Conservation (phyloP, 2,888 invertebrate genomes). For the Venustoraphidia nigricollis region DNA sequence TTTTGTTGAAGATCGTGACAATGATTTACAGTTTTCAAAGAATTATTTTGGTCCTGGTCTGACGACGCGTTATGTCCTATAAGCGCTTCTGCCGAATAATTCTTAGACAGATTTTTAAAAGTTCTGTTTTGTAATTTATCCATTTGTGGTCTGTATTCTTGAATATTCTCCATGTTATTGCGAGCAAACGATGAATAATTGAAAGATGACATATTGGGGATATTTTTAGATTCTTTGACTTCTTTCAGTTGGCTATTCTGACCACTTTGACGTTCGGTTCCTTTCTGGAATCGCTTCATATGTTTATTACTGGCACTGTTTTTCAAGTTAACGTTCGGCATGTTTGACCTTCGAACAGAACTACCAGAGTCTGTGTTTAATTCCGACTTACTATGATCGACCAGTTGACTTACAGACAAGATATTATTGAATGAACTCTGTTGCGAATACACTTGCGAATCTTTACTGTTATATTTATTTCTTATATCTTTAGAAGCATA, state of each 20-base stretch:
- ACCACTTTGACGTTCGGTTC: too few relatives aligned
- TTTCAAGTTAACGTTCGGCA: not conserved
- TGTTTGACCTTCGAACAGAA: not conserved
- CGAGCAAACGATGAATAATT: too few relatives aligned
- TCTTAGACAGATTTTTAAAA: slow-evolving; percentile 15
- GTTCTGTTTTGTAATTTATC: not conserved
- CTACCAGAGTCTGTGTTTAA: slow-evolving; percentile 3
- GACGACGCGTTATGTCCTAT: slow-evolving; percentile 21
- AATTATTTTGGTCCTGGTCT: not conserved
- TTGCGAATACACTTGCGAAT: not conserved
- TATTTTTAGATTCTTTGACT: too few relatives aligned
- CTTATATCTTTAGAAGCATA: slow-evolving; percentile 6
- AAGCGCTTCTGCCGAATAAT: slow-evolving; percentile 27
- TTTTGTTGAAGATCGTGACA: not conserved
- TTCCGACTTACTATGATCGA: slow-evolving; percentile 33
- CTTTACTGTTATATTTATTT: slow-evolving; percentile 2
- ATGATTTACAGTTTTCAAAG: not conserved
- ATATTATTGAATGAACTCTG: slow-evolving; percentile 25
- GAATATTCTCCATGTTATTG: too few relatives aligned
- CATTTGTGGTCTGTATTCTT: too few relatives aligned
- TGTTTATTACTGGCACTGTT: too few relatives aligned
- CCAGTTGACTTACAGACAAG: slow-evolving; percentile 46
- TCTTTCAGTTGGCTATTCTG: too few relatives aligned
- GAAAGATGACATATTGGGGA: too few relatives aligned
- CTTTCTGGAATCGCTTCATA: too few relatives aligned